Percentiles rank a stretch among this genome's conserved stretches.
phyloP scores from a whole-genome alignment of 1,140 invertebrate genomes.

The Ostrea edulis region DNA sequence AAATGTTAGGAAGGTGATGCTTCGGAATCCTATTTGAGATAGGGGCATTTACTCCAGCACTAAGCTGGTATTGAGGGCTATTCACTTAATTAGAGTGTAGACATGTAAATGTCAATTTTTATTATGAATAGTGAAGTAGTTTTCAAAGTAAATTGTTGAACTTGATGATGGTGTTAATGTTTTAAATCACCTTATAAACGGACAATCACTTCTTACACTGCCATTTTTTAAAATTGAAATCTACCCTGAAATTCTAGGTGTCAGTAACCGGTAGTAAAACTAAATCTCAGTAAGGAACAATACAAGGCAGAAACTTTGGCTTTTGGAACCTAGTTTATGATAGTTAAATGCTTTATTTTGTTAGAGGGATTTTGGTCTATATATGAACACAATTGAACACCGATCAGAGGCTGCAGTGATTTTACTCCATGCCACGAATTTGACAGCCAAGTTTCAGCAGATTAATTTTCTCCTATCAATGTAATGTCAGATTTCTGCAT shows the following conservation, averaged over 20 bases:
- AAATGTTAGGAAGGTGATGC: no score
- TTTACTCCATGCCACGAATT: neutral
- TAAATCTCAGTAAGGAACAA: neutral
- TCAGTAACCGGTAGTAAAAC: slow-evolving; percentile 1
- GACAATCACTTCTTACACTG: slow-evolving; percentile 1
- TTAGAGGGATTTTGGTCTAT: neutral
- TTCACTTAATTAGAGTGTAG: neutral
- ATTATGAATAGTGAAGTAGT: neutral
- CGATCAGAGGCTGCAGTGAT: neutral
- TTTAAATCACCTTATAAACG: slow-evolving; percentile 21
- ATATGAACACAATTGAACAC: neutral
- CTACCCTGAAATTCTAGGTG: neutral
- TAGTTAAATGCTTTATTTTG: neutral
- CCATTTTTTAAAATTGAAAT: neutral
- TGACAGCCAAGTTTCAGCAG: slow-evolving; percentile 6
- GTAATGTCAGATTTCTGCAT: neutral
- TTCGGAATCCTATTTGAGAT: no score
- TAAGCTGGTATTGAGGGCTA: neutral
- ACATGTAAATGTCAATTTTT: neutral
- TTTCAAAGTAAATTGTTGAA: neutral
- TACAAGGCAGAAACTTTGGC: neutral
- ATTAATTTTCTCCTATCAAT: slow-evolving; percentile 15
- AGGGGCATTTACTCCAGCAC: no score
- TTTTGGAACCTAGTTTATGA: neutral
- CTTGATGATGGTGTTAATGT: neutral